Evolutionary conservation across 2,888 invertebrate genomes (phyloP).

Genomic region (Deilephila porcellus): DNA sequence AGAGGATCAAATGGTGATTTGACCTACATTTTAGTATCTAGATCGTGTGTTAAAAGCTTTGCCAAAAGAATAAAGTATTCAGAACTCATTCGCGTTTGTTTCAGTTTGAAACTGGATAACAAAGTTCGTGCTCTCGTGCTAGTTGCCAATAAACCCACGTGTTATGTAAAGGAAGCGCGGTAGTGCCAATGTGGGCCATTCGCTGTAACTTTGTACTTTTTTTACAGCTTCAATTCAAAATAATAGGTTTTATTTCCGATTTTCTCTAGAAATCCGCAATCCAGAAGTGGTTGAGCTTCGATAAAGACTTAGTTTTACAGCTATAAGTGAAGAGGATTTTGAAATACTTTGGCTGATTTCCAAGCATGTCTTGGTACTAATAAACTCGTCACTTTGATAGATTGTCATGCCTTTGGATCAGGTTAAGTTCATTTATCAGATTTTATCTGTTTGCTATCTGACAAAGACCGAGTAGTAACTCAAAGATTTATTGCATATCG

Average conservation of each 20-base stretch:
- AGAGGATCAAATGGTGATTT: not conserved
- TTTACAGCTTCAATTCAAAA: not conserved
- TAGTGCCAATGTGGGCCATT: conserved; percentile 8
- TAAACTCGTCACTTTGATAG: too few relatives aligned
- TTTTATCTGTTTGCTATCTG: too few relatives aligned
- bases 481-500: not conserved
- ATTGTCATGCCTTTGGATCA: not conserved
- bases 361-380: too few relatives aligned
- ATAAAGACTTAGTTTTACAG: too few relatives aligned
- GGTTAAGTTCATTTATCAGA: not conserved
- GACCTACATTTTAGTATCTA: not conserved
- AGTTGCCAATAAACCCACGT: not conserved
- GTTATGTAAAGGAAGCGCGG: conserved; percentile 19
- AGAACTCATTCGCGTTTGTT: not conserved
- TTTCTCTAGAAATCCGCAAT: too few relatives aligned
- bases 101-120: not conserved
- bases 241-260: not conserved
- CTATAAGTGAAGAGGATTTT: too few relatives aligned
- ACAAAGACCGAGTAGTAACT: not conserved
- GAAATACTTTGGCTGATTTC: too few relatives aligned
- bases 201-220: not conserved
- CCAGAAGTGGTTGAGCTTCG: too few relatives aligned
- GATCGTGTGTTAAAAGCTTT: not conserved
- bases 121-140: not conserved
- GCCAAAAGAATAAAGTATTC: conserved; percentile 2